Evolutionary conservation across 2,797 vertebrate species (phyloP), one percentile per base, ranked within the genome.

Genomic region (Silurus aristotelis): DNA sequence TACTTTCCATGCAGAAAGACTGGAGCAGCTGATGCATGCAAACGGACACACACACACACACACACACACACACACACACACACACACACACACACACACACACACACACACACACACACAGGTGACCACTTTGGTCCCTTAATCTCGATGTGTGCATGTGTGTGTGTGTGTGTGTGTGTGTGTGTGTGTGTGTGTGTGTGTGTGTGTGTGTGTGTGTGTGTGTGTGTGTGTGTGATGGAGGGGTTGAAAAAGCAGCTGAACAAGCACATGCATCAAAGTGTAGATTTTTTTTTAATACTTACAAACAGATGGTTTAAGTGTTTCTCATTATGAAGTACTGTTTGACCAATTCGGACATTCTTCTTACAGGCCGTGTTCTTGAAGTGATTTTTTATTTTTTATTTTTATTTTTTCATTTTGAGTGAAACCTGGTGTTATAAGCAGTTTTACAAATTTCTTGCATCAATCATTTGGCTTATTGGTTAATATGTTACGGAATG

Each of bases 201-300:
- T 78, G 73, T 67, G 71, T 77, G 52, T 83, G 68, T 61, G 56
- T 79, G 78, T 67, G 82, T 82, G 58, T 22, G 52, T 68, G 63
- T 73, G 75, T 85, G 61, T 86, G 63, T 46, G 64, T 78, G 60
- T 84, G 66, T 60, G 84, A 61, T 25, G 10, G 66, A 70, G 19
- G 75, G 25, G 71, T 73, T 72, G 83, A 78, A 87, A 85, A 77
- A 83, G 82, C 70, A 88, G 86, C 86, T 87, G 88, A 88, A 82
- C 55, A 89, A 88, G 85, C 87, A 85, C 17, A 38, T 66, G 38
- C 80, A 63, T 82, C 68, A 86, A 12, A n/a, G 71, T 17, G 8
- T 76, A 64, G 63, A 78, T 22, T 22, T 15, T 38, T 79, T 76
- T 83, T 81, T 80, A 38, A 38, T 27, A 67, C 43, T 73, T 61